A percentile compares a stretch with the other conserved stretches of the same genome.
Evolutionary conservation across 2,113 vertebrate genomes (phyloP).

Genomic region (Nesospiza acunhae): DNA sequence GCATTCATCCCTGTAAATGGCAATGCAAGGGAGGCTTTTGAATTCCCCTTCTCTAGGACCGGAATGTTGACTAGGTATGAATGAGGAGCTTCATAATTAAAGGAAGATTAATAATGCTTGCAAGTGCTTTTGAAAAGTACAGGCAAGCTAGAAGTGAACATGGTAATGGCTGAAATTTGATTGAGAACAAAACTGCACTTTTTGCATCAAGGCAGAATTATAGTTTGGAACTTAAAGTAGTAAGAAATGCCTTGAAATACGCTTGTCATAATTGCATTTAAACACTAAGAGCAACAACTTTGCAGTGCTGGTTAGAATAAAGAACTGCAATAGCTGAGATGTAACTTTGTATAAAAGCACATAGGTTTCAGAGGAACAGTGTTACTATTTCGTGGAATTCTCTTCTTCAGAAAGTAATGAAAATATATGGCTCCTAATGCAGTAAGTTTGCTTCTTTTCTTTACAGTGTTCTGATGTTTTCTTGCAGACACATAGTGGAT

Average conservation of each 20-base stretch:
- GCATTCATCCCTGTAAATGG: not conserved
- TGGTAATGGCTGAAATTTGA: not conserved
- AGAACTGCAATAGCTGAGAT: not conserved
- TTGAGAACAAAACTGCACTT: not conserved
- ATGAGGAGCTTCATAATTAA: not conserved
- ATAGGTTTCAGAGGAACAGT: not conserved
- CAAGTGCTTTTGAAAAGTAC: not conserved
- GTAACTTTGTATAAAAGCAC: not conserved
- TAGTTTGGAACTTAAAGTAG: not conserved
- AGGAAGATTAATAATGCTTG: not conserved
- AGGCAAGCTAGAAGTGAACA: not conserved
- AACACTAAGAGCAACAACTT: not conserved
- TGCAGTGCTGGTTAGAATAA: not conserved
- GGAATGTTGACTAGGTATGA: not conserved
- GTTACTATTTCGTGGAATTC: not conserved
- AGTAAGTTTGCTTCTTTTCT: not conserved
- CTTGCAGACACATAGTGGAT: constrained; percentile 92
- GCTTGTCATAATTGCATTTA: not conserved
- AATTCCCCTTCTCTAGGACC: not conserved
- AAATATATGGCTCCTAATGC: fast-evolving
- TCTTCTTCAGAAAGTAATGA: not conserved
- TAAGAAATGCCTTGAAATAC: not conserved
- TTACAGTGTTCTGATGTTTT: not conserved
- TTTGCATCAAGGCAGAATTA: not conserved
- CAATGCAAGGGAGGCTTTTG: not conserved